These are phyloP conservation scores for Chromobotia macracanthus DNA, from an alignment of 2,797 vertebrate genomes.

Conservation along the genomic window DNA sequence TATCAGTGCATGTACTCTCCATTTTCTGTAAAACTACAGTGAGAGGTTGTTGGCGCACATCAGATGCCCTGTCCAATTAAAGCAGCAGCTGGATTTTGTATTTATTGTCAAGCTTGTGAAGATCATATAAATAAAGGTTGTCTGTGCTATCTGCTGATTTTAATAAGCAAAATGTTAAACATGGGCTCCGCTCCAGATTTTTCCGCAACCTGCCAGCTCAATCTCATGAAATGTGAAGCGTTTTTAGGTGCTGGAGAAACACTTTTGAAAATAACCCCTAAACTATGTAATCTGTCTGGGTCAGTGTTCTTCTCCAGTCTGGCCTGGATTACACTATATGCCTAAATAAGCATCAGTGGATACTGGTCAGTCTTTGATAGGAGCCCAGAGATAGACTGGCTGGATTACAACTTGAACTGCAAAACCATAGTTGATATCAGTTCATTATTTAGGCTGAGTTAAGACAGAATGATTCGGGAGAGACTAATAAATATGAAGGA, in stretches of 20 bases:
- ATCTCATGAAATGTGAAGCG: constrained; percentile 36
- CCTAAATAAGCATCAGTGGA: constrained; percentile 37
- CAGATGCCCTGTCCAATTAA: too few relatives aligned
- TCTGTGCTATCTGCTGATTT: constrained; percentile 40
- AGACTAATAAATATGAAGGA: too few relatives aligned
- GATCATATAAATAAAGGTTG: too few relatives aligned
- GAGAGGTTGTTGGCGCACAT: background rate
- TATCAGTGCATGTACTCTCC: background rate
- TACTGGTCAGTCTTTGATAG: constrained; percentile 40
- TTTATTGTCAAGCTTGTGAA: too few relatives aligned
- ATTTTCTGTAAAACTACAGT: too few relatives aligned
- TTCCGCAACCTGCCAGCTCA: constrained; percentile 19
- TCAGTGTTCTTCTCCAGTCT: constrained; percentile 34
- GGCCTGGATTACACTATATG: constrained; percentile 39
- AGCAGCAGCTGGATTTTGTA: too few relatives aligned
- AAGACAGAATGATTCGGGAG: too few relatives aligned
- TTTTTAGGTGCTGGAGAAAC: constrained; percentile 16
- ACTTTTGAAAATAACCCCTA: constrained; percentile 40
- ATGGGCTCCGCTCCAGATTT: constrained; percentile 30
- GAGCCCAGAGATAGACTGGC: constrained; percentile 41
- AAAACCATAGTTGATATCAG: constrained; percentile 34
- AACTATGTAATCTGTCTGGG: constrained; percentile 35
- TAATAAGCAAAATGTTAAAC: constrained; percentile 36
- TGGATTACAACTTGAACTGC: constrained; percentile 38
- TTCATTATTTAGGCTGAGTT: constrained; percentile 40